Base-by-base conservation (phyloP, 2,888 invertebrate species). In the Cacoxenus indagator region DNA sequence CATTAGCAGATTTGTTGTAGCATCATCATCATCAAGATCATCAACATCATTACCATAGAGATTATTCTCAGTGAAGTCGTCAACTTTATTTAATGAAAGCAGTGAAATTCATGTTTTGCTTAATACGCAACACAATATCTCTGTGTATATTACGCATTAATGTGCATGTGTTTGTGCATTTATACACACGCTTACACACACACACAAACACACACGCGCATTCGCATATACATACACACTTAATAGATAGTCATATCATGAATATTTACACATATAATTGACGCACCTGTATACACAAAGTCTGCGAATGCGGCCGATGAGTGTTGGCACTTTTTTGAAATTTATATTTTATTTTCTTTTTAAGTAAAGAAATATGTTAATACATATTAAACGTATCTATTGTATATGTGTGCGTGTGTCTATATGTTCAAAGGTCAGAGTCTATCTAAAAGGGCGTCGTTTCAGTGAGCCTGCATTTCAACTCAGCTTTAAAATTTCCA, bases 191-290 rank as follows among this genome's bases (percentile, higher is more conserved):
- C 1, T 11, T 14, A 37, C 37, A 37, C 37, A 37, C n/a, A n/a
- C 37, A 37, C 37, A 31, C 31, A 31, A 5, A 31, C 31, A 31
- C 31, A 31, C 31, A 31, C 31, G 9, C 31, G 9, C 31, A 31
- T 31, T 8, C 31, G 14, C 14, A 5, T 11, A 5, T 22, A 5
- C 14, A 24, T 54, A 14, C 19, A 1, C 19, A 6, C n/a, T n/a
- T n/a, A 24, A 54, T 54, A 11, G 14, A 54, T 54, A 26, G 6
- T 11, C 26, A 24, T 54, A 24, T 11, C 26, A 24, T 54, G 24
- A 54, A 24, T 54, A 54, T 54, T 54, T 54, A 26, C 54, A 24
- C 11, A 54, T 24, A 54, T 54, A 54, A 54, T 54, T 54, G 54
- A 5, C 8, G 19, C 54, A 54, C 54, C 54, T 54, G 54, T 54